Evolutionary conservation across 1,140 invertebrate species (phyloP), one percentile per base, ranked within the genome.

Genomic region (Solenopsis fugax): DNA sequence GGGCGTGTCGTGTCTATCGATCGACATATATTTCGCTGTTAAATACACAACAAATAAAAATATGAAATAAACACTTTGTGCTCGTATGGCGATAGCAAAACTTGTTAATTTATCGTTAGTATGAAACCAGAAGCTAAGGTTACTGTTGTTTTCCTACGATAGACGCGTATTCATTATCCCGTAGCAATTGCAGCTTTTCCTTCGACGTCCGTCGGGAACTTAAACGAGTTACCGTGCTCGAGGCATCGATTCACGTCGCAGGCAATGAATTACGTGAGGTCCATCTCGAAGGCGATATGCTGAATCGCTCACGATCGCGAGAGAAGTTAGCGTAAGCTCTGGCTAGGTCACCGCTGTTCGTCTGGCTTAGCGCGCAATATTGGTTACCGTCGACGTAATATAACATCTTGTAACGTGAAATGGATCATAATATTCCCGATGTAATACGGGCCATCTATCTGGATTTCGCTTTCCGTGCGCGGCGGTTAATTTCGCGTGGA

Each of bases 361-460:
- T 92, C 92, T 89, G 78, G 92, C 91, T 92, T 92, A 91, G 60
- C 81, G 72, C 85, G 84, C 77, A 92, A 90, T 92, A 92, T 92
- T 81, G 91, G 91, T 91, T 82, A 87, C 89, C 85, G 86, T 75
- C 80, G 88, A 90, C 76, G 88, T 88, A 88, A 91, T 91, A 88
- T 87, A 91, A 92, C 91, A 87, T 92, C 91, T 92, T 89, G 88
- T 91, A 92, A 91, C 88, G 82, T 76, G 67, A 75, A 92, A 91
- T 89, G 91, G 91, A 92, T 92, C 90, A 92, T 92, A 92, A 92
- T 90, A 89, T 89, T 91, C 73, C 65, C 85, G 54, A 85, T 85
- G 90, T 92, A 92, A 92, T 91, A 77, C 85, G 75, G 52, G 87
- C 78, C 76, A 92, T 92, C 86, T 86, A 84, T 92, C 92, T 92